These are phyloP conservation scores for Austrolebias charrua DNA, from an alignment of 2,797 vertebrate species.

Conservation along the genomic window DNA sequence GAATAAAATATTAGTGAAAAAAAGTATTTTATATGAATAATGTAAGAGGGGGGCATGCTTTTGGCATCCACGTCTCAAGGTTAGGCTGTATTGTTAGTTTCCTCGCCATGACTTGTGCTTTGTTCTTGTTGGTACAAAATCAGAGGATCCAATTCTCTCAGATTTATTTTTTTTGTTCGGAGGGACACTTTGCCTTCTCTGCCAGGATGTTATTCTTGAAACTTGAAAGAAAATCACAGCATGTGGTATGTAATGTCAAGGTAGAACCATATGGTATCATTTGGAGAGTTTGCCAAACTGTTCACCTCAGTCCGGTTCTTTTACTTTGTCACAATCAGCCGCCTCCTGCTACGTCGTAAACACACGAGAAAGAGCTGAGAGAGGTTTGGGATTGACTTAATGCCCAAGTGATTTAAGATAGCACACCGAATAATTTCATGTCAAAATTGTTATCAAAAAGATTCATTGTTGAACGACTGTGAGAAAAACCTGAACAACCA, in stretches of 20 bases:
- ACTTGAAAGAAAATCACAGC: constrained; percentile 54
- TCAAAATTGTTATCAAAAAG: constrained; percentile 31
- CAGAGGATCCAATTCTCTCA: constrained; percentile 62
- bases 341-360: constrained; percentile 36
- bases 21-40: constrained; percentile 83
- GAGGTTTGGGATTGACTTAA: constrained; percentile 6
- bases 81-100: constrained; percentile 70
- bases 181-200: constrained; percentile 55
- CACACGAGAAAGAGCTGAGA: constrained; percentile 22
- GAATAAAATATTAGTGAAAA: constrained; percentile 84
- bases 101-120: constrained; percentile 48
- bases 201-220: constrained; percentile 50
- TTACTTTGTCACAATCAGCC: constrained; percentile 34
- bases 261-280: constrained; percentile 50
- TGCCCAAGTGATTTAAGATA: constrained; percentile 32
- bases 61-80: constrained; percentile 74
- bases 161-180: constrained; percentile 46
- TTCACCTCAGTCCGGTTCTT: constrained; percentile 39
- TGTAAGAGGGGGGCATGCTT: constrained; percentile 74
- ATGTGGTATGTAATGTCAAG: constrained; percentile 51
- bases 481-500: constrained; percentile 19
- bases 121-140: constrained; percentile 71
- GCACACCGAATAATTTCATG: constrained; percentile 39
- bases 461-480: constrained; percentile 21
- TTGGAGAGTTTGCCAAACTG: constrained; percentile 53